Base-by-base conservation (phyloP, 2,888 invertebrate genomes). In the Anagyrus pseudococci region DNA sequence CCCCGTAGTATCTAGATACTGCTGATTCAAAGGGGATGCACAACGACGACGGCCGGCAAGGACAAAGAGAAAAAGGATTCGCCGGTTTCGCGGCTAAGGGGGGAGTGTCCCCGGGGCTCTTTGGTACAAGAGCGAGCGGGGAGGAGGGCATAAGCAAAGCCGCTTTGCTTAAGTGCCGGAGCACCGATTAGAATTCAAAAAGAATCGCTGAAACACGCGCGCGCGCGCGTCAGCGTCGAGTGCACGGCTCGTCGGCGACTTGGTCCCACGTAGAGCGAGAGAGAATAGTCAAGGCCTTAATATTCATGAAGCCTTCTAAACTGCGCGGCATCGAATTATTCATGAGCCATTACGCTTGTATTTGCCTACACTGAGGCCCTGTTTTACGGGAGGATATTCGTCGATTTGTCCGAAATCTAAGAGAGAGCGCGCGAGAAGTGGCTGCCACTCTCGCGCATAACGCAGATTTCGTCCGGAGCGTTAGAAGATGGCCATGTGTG, bases 261-360 rank as follows among this genome's bases (percentile, higher is more conserved):
- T 15, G 17, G 26, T 37, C 40, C 13, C 15, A 15, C 4, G 25
- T 8, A 10, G 1, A 25, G 25, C 37, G 17, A 52, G 52, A 46
- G 15, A 26, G 20, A 25, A 41, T 29, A 50, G 26, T 25, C 20
- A 26, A 19, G 15, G 25, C 29, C 43, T 58, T 46, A 62, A 62
- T 62, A 62, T 58, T 57, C 57, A 62, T 62, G 62, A 57, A 63
- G 54, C 33, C 49, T 54, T 54, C 48, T 58, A 58, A 63, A 56
- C 50, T 54, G 40, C 20, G 15, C 40, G 22, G 33, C 46, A 50
- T 41, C 53, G 53, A 26, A 62, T 62, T 62, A 62, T 62, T 57
- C 53, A 62, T 62, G 57, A 53, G 25, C 41, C 57, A 53, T 58
- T 53, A 47, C 47, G 40, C 33, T 48, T 53, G 48, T 41, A 58